Evolutionary conservation across 2,113 vertebrate species (phyloP).

Genomic region (Halcyon malimbica): DNA sequence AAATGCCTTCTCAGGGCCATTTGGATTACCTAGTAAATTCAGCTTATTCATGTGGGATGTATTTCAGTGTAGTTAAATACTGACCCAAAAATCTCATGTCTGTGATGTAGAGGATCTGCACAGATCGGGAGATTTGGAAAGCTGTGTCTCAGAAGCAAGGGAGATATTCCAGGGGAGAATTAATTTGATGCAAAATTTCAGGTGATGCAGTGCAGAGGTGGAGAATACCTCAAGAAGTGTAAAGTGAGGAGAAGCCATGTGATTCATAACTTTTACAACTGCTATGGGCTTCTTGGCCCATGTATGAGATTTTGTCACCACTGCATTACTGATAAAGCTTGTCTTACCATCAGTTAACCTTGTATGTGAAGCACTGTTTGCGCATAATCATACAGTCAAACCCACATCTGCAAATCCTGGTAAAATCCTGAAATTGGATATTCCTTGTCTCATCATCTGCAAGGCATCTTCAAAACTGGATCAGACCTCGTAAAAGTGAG

Average conservation of each 20-base stretch:
- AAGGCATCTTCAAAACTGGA: background rate
- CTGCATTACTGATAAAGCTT: background rate
- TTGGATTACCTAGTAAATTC: background rate
- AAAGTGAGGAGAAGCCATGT: background rate
- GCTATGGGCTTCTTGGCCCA: background rate
- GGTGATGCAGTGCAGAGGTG: background rate
- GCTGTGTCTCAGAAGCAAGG: background rate
- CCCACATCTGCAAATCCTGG: background rate
- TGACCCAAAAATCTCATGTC: background rate
- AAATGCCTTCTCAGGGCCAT: background rate
- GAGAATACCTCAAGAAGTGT: background rate
- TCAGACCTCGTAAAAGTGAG: background rate
- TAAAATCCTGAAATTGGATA: background rate
- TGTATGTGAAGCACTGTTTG: background rate
- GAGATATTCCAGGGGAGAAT: background rate
- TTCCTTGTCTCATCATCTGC: background rate
- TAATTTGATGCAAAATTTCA: background rate
- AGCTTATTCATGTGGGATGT: background rate
- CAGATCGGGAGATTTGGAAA: background rate
- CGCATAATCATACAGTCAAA: background rate
- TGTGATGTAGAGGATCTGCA: background rate
- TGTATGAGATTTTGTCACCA: background rate
- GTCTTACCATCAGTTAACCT: background rate
- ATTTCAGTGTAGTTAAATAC: background rate
- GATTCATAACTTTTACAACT: background rate